Evolutionary conservation across 2,797 vertebrate species (phyloP).

Genomic region (Lateolabrax maculatus): DNA sequence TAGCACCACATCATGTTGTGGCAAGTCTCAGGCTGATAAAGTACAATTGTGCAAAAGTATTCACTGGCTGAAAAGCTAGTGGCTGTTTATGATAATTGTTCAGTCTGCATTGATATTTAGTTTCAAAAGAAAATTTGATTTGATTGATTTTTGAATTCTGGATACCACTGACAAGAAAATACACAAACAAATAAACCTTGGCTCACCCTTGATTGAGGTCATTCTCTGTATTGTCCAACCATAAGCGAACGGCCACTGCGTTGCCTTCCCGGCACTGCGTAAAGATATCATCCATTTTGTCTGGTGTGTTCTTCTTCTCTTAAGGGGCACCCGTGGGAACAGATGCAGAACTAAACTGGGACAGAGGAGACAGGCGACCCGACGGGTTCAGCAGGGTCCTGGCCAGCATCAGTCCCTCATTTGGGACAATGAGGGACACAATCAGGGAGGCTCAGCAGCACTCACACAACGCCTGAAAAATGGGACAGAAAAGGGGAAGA

Average conservation of each 20-base stretch:
- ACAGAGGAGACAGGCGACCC: slow-evolving; percentile 45
- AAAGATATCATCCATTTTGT: slow-evolving; percentile 95
- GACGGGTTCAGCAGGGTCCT: slow-evolving; percentile 58
- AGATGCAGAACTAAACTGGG: slow-evolving; percentile 42
- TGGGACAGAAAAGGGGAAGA: background rate
- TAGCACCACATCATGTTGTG: slow-evolving; percentile 21
- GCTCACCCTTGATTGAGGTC: slow-evolving; percentile 98
- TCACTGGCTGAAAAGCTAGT: background rate
- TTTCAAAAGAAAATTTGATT: background rate
- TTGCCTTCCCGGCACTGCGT: slow-evolving; percentile 98
- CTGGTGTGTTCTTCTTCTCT: slow-evolving; percentile 46
- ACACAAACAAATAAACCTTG: slow-evolving; percentile 2
- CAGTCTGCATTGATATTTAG: background rate
- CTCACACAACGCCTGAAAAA: slow-evolving; percentile 33
- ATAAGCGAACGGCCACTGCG: slow-evolving; percentile 95
- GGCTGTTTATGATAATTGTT: background rate
- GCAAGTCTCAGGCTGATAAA: slow-evolving; percentile 8
- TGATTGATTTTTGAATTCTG: background rate
- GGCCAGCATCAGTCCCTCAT: slow-evolving; percentile 79
- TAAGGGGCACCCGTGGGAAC: slow-evolving; percentile 25
- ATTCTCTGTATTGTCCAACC: slow-evolving; percentile 99
- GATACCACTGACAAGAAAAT: background rate
- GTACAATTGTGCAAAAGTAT: background rate
- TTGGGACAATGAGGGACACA: slow-evolving; percentile 47
- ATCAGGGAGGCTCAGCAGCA: slow-evolving; percentile 16